Conservation (phyloP, 2,797 vertebrate genomes). For the Sebastes melanostomus region DNA sequence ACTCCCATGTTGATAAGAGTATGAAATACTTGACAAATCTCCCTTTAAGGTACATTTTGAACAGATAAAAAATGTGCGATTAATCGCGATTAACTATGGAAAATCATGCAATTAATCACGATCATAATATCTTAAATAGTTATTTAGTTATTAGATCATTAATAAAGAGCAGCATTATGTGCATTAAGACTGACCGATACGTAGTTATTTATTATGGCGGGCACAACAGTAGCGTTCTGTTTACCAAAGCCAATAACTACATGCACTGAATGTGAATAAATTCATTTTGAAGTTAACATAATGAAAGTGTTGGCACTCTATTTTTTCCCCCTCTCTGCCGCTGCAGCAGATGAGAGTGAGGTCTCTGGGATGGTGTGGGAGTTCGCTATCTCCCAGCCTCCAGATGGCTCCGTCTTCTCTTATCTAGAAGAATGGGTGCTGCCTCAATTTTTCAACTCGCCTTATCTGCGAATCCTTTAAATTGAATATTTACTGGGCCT, state of each 20-base stretch:
- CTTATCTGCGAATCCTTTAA: constrained; percentile 89
- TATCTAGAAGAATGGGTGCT: constrained; percentile 88
- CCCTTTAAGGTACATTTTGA: too few species aligned
- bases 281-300: constrained; percentile 82
- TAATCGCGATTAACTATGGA: too few species aligned
- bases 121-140: not conserved
- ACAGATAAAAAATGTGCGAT: too few species aligned
- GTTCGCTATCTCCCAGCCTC: constrained; percentile 86
- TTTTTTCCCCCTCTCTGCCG: constrained; percentile 62
- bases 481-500: constrained; percentile 88
- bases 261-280: constrained; percentile 75
- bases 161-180: not conserved
- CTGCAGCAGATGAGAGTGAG: constrained; percentile 82
- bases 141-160: not conserved
- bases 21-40: too few species aligned
- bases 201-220: constrained; percentile 14
- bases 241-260: constrained; percentile 71
- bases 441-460: constrained; percentile 87
- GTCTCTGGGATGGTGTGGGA: constrained; percentile 84
- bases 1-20: too few species aligned
- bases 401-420: constrained; percentile 87
- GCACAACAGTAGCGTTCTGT: constrained; percentile 55
- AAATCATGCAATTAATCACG: too few species aligned
- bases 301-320: constrained; percentile 80
- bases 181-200: constrained; percentile 11